phyloP scores from a whole-genome alignment of 37 sponge, comb jelly and placozoan genomes.

The Halichondria panicea region DNA sequence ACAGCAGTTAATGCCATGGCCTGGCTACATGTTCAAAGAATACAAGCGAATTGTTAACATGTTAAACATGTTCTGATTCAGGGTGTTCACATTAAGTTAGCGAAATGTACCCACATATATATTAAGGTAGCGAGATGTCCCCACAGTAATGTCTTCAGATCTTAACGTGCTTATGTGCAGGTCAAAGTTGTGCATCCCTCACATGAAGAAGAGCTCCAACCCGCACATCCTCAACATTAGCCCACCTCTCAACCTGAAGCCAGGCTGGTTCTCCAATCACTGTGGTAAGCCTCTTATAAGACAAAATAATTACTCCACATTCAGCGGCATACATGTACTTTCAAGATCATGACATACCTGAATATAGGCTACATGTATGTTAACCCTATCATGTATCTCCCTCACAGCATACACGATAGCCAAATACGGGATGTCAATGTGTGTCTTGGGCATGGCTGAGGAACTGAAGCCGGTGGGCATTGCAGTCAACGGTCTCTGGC shows the following conservation, averaged over 20 bases:
- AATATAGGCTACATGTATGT: neutral
- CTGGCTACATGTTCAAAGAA: neutral
- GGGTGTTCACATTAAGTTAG: no score
- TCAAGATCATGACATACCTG: no score
- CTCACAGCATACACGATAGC: conserved; percentile 95
- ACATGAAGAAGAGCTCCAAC: conserved; percentile 78
- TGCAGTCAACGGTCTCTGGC: conserved; percentile 96
- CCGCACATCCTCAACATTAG: conserved; percentile 98
- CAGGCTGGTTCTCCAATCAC: conserved; percentile 93
- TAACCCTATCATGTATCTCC: neutral
- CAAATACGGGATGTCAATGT: conserved; percentile 99
- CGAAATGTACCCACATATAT: no score
- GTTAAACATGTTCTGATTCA: neutral
- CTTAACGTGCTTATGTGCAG: conserved; percentile 25
- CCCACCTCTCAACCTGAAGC: conserved; percentile 95
- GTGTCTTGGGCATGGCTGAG: conserved; percentile 96
- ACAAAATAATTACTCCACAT: no score
- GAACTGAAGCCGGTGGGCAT: conserved; percentile 86
- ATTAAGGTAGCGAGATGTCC: no score
- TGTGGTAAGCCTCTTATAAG: conserved; percentile 90
- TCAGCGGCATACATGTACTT: no score
- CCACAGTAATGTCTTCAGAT: no score
- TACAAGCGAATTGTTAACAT: neutral
- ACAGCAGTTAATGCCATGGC: neutral
- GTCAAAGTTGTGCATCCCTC: conserved; percentile 93